A percentile compares a stretch with the other conserved stretches of the same genome.
Conservation (phyloP, 2,113 vertebrate genomes). For the Campylorhamphus procurvoides region DNA sequence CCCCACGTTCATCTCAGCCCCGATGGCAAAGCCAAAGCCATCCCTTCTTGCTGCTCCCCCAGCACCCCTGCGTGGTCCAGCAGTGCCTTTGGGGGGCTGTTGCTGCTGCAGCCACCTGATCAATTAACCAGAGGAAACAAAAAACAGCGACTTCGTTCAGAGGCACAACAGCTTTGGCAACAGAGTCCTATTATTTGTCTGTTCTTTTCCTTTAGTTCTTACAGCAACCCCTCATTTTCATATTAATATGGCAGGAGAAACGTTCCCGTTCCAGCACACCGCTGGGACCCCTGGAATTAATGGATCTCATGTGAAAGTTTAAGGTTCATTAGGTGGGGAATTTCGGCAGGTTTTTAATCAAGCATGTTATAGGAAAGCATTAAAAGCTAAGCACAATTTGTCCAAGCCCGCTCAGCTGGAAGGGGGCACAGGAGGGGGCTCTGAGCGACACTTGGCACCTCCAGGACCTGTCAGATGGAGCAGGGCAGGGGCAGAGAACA, state of each 20-base stretch:
- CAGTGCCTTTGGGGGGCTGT: background rate
- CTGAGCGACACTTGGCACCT: background rate
- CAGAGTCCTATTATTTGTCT: background rate
- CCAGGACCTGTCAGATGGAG: background rate
- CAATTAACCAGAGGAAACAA: constrained; percentile 46
- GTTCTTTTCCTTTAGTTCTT: constrained; percentile 20
- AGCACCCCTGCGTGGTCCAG: background rate
- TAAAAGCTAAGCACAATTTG: constrained; percentile 50
- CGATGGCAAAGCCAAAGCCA: constrained; percentile 2
- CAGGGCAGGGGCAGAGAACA: background rate
- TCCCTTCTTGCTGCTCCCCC: background rate
- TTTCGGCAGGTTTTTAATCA: constrained; percentile 70
- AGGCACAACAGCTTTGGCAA: background rate
- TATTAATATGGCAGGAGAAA: constrained; percentile 38
- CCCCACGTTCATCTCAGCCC: background rate
- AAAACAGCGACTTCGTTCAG: constrained; percentile 50
- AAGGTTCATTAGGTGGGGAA: constrained; percentile 72
- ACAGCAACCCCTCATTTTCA: constrained; percentile 44
- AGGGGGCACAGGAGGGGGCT: background rate
- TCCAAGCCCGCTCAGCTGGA: background rate
- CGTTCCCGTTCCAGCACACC: background rate
- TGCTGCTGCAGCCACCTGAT: constrained; percentile 15
- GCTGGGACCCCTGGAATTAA: constrained; percentile 60
- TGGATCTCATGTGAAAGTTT: constrained; percentile 66
- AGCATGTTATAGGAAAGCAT: constrained; percentile 58